Base-by-base conservation (phyloP, 2,113 vertebrate genomes). In the Nothocercus nigrocapillus region DNA sequence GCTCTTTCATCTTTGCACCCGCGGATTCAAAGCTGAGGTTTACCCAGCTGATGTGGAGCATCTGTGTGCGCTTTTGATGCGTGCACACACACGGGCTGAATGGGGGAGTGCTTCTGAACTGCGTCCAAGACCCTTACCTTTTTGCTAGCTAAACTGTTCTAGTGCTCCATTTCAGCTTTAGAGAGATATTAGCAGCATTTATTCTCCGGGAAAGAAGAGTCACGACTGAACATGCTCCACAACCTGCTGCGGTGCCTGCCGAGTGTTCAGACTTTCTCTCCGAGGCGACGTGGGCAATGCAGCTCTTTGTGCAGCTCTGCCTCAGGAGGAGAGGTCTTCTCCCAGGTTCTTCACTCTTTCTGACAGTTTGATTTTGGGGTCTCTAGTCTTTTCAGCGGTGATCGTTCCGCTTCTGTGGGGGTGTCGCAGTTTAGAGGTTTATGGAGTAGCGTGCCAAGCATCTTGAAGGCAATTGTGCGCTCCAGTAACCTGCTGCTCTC, bases 21-120 rank as follows among this genome's bases (percentile, higher is more conserved):
- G 1, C 44, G 38, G 11, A 53, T 79, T 44, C 15, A 13, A 69
- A 75, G 44, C 22, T 54, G 78, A 61, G 38, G 44, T 83, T 89
- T 66, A 28, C 54, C 5, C 44, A 42, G 86, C 83, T 75, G n/a
- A 11, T 4, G 9, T 32, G 9, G 54, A 13, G n/a, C 16, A 8
- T 54, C 28, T 28, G 25, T 24, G 5, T 14, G 25, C 0, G 1
- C 38, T 0, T 40, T 12, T 5, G 75, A 30, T 27, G 2, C 63
- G 4, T 14, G 54, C 8, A 47, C 82, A 47, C 25, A 11, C 38
- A 27, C 13, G 5, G 20, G 73, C 53, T 20, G 36, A 24, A 44
- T 18, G 2, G 9, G 7, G 47, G 49, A 86, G 36, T 11, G 19
- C 11, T n/a, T 22, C 18, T 9, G 7, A 24, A 20, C 70, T 88